Evolutionary conservation across 2,888 invertebrate genomes (phyloP).

Genomic region (Drosophila leonis): DNA sequence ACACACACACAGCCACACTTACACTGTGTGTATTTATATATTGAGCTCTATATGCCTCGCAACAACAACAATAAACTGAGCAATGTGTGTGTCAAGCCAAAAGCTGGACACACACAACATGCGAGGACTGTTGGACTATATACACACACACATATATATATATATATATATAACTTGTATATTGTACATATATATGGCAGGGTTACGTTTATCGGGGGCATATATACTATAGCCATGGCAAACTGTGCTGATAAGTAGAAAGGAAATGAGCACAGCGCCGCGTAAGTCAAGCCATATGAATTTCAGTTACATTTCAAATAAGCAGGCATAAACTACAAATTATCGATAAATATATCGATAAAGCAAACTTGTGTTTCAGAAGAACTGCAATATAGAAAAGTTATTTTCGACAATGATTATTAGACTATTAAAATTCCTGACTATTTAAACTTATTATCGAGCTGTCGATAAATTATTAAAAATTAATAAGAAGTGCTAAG

Average conservation of each 20-base stretch:
- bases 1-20: slow-evolving; percentile 16
- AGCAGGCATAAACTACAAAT: neutral
- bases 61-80: slow-evolving; percentile 47
- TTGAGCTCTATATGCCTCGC: slow-evolving; percentile 29
- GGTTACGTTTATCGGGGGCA: slow-evolving; percentile 7
- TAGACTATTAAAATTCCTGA: no score
- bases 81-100: slow-evolving; percentile 37
- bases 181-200: neutral
- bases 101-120: slow-evolving; percentile 56
- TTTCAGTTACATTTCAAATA: slow-evolving; percentile 13
- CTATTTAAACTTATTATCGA: neutral
- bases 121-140: slow-evolving; percentile 15
- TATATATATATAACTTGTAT: neutral
- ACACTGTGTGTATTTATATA: slow-evolving; percentile 6
- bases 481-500: neutral
- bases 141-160: neutral
- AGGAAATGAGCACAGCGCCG: slow-evolving; percentile 60
- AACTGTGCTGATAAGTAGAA: slow-evolving; percentile 58
- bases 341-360: slow-evolving; percentile 33
- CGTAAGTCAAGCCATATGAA: slow-evolving; percentile 3
- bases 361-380: neutral
- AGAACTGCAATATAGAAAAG: no score
- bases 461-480: slow-evolving; percentile 1
- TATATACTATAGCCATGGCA: slow-evolving; percentile 30
- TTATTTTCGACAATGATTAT: neutral